These are phyloP conservation scores for Neolamprologus ventralis DNA, from an alignment of 2,113 vertebrate genomes.

Conservation along the genomic window DNA sequence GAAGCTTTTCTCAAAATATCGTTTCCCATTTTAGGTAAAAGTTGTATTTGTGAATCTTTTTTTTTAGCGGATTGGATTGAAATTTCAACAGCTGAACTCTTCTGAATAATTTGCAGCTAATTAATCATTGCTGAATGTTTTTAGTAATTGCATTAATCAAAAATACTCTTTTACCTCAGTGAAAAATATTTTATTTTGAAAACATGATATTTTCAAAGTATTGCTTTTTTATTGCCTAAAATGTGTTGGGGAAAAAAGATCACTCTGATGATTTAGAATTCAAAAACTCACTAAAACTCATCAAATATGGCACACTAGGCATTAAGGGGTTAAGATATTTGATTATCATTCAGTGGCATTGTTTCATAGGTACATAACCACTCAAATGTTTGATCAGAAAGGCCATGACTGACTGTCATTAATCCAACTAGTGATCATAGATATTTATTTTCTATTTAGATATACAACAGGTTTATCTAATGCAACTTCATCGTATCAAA, in stretches of 20 bases:
- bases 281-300: neutral
- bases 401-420: neutral
- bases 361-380: neutral
- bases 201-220: neutral
- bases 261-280: neutral
- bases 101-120: neutral
- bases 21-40: neutral
- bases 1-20: neutral
- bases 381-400: neutral
- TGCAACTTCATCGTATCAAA: neutral
- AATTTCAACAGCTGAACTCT: neutral
- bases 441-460: neutral
- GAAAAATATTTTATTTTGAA: neutral
- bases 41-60: neutral
- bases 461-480: neutral
- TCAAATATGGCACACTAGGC: neutral
- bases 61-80: neutral
- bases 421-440: neutral
- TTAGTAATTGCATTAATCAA: neutral
- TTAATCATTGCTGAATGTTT: accelerated
- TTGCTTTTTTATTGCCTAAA: neutral
- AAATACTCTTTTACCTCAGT: neutral
- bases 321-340: neutral
- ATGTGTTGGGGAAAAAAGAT: accelerated
- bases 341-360: neutral